Conservation (phyloP, 2,888 invertebrate genomes). For the Caradrina kadenii region DNA sequence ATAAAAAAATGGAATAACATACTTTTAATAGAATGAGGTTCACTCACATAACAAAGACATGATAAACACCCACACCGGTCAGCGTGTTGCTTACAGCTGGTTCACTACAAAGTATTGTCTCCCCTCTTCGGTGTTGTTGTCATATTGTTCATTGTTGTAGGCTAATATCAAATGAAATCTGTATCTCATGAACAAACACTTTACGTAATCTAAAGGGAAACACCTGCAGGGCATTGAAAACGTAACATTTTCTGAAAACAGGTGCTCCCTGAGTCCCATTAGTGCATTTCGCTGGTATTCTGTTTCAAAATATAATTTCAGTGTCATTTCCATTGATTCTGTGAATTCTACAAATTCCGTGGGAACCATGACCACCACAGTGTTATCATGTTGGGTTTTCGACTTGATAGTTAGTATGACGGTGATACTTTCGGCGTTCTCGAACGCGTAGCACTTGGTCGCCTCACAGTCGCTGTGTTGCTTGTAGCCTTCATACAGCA, state of each 20-base stretch:
- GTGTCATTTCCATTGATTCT: conserved; percentile 38
- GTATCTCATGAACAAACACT: conserved; percentile 37
- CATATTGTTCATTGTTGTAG: conserved; percentile 41
- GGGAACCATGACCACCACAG: conserved; percentile 24
- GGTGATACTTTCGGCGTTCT: conserved; percentile 19
- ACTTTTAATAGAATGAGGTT: not conserved
- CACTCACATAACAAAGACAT: not conserved
- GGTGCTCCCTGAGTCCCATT: conserved; percentile 26
- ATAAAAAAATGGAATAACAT: no score
- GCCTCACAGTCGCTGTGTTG: conserved; percentile 35
- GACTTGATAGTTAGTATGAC: conserved; percentile 27
- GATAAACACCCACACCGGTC: no score
- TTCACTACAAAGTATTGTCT: conserved; percentile 30
- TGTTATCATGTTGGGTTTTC: conserved; percentile 7
- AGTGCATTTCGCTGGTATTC: conserved; percentile 36
- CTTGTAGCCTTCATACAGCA: conserved; percentile 38
- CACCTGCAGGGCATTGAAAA: conserved; percentile 50
- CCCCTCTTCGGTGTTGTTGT: not conserved
- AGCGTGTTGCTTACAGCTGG: conserved; percentile 17
- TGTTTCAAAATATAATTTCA: conserved; percentile 46
- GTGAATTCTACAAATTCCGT: conserved; percentile 44
- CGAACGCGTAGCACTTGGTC: conserved; percentile 39
- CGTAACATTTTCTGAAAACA: conserved; percentile 32
- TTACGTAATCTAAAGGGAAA: conserved; percentile 47
- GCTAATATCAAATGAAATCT: conserved; percentile 42